Evolutionary conservation across 2,888 invertebrate species (phyloP), one percentile per base, ranked within the genome.

Genomic region (Lissonota sp.): DNA sequence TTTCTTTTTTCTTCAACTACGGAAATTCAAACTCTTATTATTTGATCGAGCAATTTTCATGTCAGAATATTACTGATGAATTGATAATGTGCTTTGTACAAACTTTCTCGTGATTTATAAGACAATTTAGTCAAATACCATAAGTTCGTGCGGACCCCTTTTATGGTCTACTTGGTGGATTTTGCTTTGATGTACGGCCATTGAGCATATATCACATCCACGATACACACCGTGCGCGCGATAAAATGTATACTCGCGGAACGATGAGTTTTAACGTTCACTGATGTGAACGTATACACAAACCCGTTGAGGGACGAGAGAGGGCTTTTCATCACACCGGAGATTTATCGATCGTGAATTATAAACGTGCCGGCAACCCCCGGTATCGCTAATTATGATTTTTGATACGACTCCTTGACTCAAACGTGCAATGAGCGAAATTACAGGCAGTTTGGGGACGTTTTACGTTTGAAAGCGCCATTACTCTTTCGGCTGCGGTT

Each of bases 321-420:
- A 66, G 26, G 3, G 69, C 63, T 76, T 69, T 26, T 69, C 55
- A 76, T 51, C 53, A 49, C 51, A 6, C 16, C 8, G 42, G 62
- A 8, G 5, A 51, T n/a, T 44, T 76, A 76, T 76, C 76, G 76
- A 76, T 76, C 69, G 37, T 7, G 53, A 62, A 62, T 69, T 55
- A 72, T 55, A 14, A 42, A 58, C 37, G 37, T 49, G 2, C 44
- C 10, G 12, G 63, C 76, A 63, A 70, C 76, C 76, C 76, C 70
- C 64, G 58, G 63, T 70, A 63, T 77, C 70, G 70, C 70, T 77
- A 70, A 77, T 57, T 64, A 37, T 75, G 57, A 70, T 64, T 77
- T 70, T 64, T 42, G 57, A 26, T 8, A 6, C 40, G 12, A 57
- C n/a, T 55, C 42, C 8, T 39, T 40, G 42, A 63, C 63, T 55